These are phyloP conservation scores for Amazona guildingii DNA, from an alignment of 2,113 vertebrate species.

Conservation along the genomic window DNA sequence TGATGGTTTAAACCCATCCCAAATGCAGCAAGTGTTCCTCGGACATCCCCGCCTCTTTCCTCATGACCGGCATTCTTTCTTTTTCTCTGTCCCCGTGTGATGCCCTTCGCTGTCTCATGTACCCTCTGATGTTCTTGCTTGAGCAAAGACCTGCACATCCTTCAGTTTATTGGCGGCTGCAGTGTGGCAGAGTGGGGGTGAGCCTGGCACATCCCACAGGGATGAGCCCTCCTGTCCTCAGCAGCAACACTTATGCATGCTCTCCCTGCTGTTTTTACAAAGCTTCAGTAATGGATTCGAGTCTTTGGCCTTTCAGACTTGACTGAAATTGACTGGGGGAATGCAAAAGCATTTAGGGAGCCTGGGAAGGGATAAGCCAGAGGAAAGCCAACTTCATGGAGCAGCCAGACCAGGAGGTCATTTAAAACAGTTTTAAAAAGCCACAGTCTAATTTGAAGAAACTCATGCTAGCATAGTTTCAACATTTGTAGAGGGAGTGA, in stretches of 20 bases:
- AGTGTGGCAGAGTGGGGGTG: not conserved
- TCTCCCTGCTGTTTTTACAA: not conserved
- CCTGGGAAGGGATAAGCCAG: not conserved
- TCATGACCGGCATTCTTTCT: not conserved
- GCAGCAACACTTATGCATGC: not conserved
- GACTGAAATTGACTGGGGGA: not conserved
- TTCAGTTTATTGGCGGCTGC: not conserved
- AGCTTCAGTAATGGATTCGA: not conserved
- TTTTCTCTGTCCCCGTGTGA: not conserved
- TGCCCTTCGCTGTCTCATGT: not conserved
- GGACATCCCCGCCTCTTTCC: not conserved
- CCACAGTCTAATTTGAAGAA: not conserved
- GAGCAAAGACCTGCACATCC: not conserved
- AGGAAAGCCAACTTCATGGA: not conserved
- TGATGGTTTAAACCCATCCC: not conserved
- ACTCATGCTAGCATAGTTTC: not conserved
- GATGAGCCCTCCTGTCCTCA: not conserved
- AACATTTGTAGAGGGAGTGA: not conserved
- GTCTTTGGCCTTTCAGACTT: not conserved
- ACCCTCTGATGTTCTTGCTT: not conserved
- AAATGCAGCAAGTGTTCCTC: not conserved
- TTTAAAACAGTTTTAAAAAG: not conserved
- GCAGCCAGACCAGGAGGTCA: not conserved
- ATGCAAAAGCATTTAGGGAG: not conserved
- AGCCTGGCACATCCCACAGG: accelerated